Evolutionary conservation across 2,888 invertebrate genomes (phyloP), one percentile per base, ranked within the genome.

Genomic region (Hydroisotoma schaefferi): DNA sequence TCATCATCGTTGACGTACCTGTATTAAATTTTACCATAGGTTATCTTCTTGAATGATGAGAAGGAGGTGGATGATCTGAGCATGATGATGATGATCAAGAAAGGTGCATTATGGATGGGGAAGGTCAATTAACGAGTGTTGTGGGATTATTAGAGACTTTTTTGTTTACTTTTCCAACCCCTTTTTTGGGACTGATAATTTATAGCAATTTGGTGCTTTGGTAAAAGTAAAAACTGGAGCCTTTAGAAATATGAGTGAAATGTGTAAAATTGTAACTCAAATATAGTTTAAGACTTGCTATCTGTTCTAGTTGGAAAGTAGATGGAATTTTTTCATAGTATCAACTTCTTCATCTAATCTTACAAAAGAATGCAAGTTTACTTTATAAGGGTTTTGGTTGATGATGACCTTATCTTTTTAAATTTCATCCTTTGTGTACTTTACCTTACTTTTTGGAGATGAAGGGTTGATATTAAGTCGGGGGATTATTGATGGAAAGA

Each of bases 101-200:
- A 43, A 43, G 43, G 43, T 43, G 43, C 43, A n/a, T 8, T 43
- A 43, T 43, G 43, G 43, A 43, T 10, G 8, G 8, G 15, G 33
- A 15, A n/a, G n/a, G n/a, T n/a, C n/a, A 33, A 10, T 33, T 33
- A 15, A 33, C 33, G 33, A 15, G 15, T 15, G 8, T 33, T 33
- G n/a, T n/a, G n/a, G 33, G 33, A 33, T 43, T 43, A 43, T 43
- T 43, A 43, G 10, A 43, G 12, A 43, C 12, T 43, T 43, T 43
- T 43, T 43, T 43, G 43, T 43, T 43, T 43, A 20, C 43, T 43
- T 43, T 43, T 43, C 43, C 43, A 43, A 18, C 43, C 43, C 43
- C 20, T 43, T 43, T 33, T 33, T n/a, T 43, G 12, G n/a, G n/a
- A 8, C 20, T 43, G 6, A 43, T 43, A 20, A 43, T 43, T 10